These are phyloP conservation scores for Tyrannus savana DNA, from an alignment of 2,113 vertebrate species.

Conservation along the genomic window DNA sequence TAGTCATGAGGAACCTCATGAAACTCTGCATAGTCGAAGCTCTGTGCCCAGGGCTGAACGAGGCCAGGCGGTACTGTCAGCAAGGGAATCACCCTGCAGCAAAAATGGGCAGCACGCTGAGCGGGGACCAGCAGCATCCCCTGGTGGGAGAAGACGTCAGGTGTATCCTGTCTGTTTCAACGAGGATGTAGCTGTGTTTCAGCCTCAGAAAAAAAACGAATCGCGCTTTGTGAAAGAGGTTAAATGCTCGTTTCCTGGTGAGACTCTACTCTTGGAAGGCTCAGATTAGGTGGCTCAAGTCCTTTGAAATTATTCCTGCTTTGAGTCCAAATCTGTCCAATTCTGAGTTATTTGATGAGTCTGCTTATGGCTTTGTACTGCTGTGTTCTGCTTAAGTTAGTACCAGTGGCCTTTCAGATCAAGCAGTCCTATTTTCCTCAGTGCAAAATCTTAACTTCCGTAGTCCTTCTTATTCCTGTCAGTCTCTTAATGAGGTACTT, in stretches of 20 bases:
- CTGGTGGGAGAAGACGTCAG: neutral
- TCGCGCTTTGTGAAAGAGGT: neutral
- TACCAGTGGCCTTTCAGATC: neutral
- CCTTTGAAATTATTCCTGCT: neutral
- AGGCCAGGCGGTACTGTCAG: neutral
- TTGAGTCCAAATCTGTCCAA: neutral
- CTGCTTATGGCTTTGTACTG: neutral
- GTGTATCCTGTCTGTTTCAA: neutral
- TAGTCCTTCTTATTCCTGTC: neutral
- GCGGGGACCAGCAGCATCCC: accelerated
- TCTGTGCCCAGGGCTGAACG: neutral
- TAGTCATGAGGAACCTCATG: neutral
- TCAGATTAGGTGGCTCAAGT: neutral
- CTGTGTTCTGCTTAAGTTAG: neutral
- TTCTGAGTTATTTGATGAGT: neutral
- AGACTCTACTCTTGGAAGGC: neutral
- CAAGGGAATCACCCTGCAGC: neutral
- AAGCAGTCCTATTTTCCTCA: neutral
- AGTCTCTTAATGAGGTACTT: neutral
- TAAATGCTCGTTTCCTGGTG: neutral
- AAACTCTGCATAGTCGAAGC: neutral
- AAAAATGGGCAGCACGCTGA: too few species aligned
- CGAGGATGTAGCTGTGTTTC: neutral
- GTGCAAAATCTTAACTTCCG: neutral
- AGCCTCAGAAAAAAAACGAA: neutral